Percentiles rank a stretch among this genome's conserved stretches.
phyloP scores from a whole-genome alignment of 2,113 vertebrate species.

The Hippopotamus amphibius region DNA sequence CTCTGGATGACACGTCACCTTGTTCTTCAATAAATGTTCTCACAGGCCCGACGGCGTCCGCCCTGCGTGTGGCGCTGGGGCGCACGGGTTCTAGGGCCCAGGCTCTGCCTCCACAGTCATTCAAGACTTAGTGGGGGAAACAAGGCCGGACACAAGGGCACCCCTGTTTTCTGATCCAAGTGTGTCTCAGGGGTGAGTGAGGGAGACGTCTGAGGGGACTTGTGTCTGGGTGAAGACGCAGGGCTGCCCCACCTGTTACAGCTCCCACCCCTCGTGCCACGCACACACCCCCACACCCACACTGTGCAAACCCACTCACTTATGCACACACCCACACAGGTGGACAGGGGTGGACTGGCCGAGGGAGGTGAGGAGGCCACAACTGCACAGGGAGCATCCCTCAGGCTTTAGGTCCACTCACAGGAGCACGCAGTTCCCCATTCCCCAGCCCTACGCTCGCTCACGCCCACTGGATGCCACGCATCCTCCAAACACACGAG shows the following conservation, averaged over 20 bases:
- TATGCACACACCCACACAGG: fast-evolving
- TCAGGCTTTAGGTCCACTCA: not conserved
- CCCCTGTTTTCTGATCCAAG: not conserved
- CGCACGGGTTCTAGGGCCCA: not conserved
- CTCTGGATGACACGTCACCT: not conserved
- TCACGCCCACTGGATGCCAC: not conserved
- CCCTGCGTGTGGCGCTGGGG: fast-evolving
- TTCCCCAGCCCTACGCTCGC: not conserved
- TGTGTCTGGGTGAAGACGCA: not conserved
- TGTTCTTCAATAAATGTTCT: not conserved
- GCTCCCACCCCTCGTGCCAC: fast-evolving
- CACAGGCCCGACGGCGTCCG: not conserved
- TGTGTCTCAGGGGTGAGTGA: not conserved
- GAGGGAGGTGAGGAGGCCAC: not conserved
- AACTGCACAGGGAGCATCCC: not conserved
- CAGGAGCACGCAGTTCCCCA: fast-evolving
- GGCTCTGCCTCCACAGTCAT: not conserved
- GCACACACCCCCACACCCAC: too few relatives aligned
- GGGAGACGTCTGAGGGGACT: not conserved
- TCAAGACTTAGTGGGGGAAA: not conserved
- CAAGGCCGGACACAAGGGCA: not conserved
- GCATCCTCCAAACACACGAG: not conserved
- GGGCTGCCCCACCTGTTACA: not conserved
- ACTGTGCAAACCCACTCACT: too few relatives aligned
- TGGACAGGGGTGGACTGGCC: fast-evolving